Evolutionary conservation across 2,113 vertebrate species (phyloP).

Genomic region (Dryoscopus gambensis): DNA sequence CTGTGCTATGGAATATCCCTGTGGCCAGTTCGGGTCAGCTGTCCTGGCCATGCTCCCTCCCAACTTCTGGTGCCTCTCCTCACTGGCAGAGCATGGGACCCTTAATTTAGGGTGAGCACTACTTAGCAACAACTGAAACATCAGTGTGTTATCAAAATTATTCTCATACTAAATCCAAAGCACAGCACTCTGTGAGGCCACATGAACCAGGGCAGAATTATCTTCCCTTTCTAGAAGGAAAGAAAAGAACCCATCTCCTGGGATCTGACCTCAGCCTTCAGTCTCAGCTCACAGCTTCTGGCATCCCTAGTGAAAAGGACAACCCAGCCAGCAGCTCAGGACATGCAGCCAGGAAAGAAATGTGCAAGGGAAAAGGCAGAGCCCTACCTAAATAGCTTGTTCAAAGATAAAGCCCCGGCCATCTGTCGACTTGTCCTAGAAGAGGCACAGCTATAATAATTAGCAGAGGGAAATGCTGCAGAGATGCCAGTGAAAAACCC

Average conservation of each 20-base stretch:
- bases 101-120: background rate
- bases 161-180: background rate
- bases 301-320: background rate
- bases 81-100: background rate
- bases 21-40: background rate
- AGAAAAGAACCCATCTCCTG: background rate
- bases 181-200: background rate
- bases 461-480: background rate
- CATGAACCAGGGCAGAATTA: background rate
- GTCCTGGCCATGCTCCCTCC: background rate
- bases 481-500: background rate
- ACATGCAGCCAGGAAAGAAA: background rate
- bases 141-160: background rate
- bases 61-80: background rate
- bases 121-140: background rate
- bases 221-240: background rate
- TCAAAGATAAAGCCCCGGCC: slow-evolving; percentile 17
- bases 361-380: background rate
- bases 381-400: slow-evolving; percentile 39
- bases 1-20: background rate
- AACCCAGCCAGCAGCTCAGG: background rate
- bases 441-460: background rate
- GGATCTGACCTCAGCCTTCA: background rate
- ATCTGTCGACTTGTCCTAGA: slow-evolving; percentile 25
- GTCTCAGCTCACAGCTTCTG: background rate